phyloP scores from a whole-genome alignment of 2,797 vertebrate species.

The Brachyalestes nurse region DNA sequence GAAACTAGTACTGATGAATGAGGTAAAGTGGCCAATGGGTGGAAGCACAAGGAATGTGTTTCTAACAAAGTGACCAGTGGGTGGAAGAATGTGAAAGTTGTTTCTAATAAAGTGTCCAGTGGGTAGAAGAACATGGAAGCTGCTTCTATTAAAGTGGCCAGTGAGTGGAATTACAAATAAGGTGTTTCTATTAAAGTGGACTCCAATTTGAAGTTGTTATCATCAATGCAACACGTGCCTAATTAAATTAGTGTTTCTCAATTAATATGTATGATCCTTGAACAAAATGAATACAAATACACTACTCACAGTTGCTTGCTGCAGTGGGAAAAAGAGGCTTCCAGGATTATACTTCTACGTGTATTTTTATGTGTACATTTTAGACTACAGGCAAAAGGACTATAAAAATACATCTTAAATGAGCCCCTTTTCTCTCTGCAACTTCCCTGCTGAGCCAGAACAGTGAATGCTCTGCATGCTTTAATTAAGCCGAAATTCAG shows the following conservation, averaged over 20 bases:
- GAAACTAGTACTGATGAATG: too few species aligned
- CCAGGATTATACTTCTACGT: not conserved
- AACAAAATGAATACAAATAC: not conserved
- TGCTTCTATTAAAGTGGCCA: not conserved
- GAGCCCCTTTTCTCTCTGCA: conserved; percentile 15
- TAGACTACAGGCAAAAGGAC: too few species aligned
- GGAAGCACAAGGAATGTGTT: too few species aligned
- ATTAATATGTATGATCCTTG: not conserved
- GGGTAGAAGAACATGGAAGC: not conserved
- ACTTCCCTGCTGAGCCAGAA: conserved; percentile 9
- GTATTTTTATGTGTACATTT: not conserved
- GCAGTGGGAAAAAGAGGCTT: too few species aligned
- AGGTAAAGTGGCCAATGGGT: too few species aligned
- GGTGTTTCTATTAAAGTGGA: not conserved
- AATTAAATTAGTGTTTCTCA: not conserved
- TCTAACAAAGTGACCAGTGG: too few species aligned
- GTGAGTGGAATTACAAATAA: not conserved
- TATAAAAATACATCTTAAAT: not conserved
- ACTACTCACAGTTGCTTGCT: not conserved
- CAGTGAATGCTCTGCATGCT: conserved; percentile 31
- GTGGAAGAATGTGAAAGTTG: not conserved
- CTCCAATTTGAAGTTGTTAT: not conserved
- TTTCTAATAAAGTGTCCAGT: not conserved
- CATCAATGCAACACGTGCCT: not conserved
- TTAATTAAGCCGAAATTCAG: conserved; percentile 49